Evolutionary conservation across 1,140 invertebrate species (phyloP).

Genomic region (Nixonia krombeini): DNA sequence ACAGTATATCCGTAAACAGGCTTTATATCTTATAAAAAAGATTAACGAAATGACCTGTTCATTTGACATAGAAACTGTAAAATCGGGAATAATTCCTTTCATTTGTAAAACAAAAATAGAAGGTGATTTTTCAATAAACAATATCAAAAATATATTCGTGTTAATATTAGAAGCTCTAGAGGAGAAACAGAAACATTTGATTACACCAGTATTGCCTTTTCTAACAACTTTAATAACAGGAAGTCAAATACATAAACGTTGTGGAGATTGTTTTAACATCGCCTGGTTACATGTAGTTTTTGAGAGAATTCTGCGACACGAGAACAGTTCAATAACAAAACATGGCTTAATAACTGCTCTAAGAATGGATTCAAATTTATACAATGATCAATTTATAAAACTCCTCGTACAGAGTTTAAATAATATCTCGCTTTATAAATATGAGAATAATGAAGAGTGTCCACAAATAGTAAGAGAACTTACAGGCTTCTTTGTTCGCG

Average conservation of each 20-base stretch:
- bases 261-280: constrained; percentile 48
- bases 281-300: constrained; percentile 68
- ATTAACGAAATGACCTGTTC: constrained; percentile 37
- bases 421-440: constrained; percentile 57
- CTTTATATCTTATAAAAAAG: constrained; percentile 60
- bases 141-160: constrained; percentile 59
- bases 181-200: constrained; percentile 76
- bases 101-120: constrained; percentile 16
- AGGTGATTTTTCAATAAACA: constrained; percentile 13
- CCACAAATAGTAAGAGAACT: constrained; percentile 49
- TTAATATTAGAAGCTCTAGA: constrained; percentile 74
- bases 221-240: constrained; percentile 55
- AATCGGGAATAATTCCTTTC: constrained; percentile 35
- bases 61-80: constrained; percentile 19
- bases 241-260: constrained; percentile 30
- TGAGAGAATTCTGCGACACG: constrained; percentile 64
- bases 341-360: constrained; percentile 61
- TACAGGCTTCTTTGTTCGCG: constrained; percentile 30
- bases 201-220: constrained; percentile 70
- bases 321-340: constrained; percentile 68
- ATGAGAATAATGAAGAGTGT: constrained; percentile 12
- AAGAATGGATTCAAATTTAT: constrained; percentile 28
- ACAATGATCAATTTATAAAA: constrained; percentile 43
- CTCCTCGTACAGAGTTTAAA: constrained; percentile 51
- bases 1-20: constrained; percentile 58